Evolutionary conservation across 1,140 invertebrate genomes (phyloP).

Genomic region (Bacillus rossius): DNA sequence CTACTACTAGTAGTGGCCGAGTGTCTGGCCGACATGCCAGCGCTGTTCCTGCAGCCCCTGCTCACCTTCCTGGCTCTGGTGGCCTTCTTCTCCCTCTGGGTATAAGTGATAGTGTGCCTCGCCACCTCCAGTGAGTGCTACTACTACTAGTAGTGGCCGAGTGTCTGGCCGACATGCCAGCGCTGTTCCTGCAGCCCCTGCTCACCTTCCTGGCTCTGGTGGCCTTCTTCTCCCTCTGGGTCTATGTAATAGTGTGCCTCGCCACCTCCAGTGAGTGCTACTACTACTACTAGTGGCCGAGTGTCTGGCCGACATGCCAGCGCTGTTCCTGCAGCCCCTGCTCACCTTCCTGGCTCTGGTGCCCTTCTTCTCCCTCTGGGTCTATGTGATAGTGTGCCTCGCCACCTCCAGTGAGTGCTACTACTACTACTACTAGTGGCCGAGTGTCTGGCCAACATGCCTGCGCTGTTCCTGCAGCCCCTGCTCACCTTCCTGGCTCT

Average conservation of each 20-base stretch:
- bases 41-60: conserved; percentile 81
- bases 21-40: conserved; percentile 74
- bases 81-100: conserved; percentile 80
- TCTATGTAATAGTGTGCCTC: conserved; percentile 65
- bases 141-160: too few relatives aligned
- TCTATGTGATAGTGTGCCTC: conserved; percentile 65
- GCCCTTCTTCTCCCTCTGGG: conserved; percentile 80
- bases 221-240: conserved; percentile 80
- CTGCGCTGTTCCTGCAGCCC: conserved; percentile 82
- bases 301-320: conserved; percentile 74
- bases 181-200: conserved; percentile 81
- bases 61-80: conserved; percentile 75
- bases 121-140: conserved; percentile 66
- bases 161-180: conserved; percentile 74
- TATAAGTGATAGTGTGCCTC: conserved; percentile 65
- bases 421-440: too few relatives aligned
- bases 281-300: too few relatives aligned
- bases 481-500: conserved; percentile 77
- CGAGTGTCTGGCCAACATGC: too few relatives aligned
- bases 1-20: too few relatives aligned
- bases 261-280: conserved; percentile 66
- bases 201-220: conserved; percentile 75
- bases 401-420: conserved; percentile 66
- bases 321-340: conserved; percentile 81
- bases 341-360: conserved; percentile 75